Evolutionary conservation across 1,140 invertebrate species (phyloP).

Genomic region (Chironomus striatipennis): DNA sequence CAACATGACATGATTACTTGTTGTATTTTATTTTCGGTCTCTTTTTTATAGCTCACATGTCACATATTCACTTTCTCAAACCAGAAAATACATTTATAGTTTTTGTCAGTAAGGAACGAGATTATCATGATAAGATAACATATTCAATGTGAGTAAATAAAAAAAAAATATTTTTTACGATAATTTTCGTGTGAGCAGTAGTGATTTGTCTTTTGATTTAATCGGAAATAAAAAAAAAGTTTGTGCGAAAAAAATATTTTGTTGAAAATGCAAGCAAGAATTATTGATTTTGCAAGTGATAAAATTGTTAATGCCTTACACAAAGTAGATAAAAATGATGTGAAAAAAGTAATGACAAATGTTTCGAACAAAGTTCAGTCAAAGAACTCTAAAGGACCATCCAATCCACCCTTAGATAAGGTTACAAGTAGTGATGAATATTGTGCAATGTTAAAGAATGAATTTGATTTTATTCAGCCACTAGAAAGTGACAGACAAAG

Average conservation of each 20-base stretch:
- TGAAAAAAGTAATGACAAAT: conserved; percentile 13
- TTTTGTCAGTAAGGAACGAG: not conserved
- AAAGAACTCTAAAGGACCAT: not conserved
- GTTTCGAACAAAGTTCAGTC: not conserved
- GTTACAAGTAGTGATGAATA: conserved; percentile 11
- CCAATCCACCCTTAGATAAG: not conserved
- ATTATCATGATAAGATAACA: conserved; percentile 4
- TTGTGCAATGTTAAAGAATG: not conserved
- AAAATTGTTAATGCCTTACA: not conserved
- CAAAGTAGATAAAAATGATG: not conserved
- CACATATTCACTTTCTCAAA: conserved; percentile 1
- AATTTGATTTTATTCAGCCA: not conserved
- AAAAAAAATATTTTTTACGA: not conserved
- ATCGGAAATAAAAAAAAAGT: not conserved
- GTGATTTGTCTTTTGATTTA: not conserved
- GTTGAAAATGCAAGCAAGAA: not conserved
- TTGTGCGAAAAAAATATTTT: too few relatives aligned
- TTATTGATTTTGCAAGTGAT: conserved; percentile 10
- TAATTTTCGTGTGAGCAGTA: not conserved
- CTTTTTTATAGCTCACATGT: not conserved
- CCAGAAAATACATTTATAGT: not conserved
- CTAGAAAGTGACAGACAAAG: not conserved
- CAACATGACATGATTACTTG: not conserved
- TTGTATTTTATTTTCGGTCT: not conserved
- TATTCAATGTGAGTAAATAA: not conserved